These are phyloP conservation scores for Neodon shergylaensis DNA, from an alignment of 2,113 vertebrate genomes.

Conservation along the genomic window DNA sequence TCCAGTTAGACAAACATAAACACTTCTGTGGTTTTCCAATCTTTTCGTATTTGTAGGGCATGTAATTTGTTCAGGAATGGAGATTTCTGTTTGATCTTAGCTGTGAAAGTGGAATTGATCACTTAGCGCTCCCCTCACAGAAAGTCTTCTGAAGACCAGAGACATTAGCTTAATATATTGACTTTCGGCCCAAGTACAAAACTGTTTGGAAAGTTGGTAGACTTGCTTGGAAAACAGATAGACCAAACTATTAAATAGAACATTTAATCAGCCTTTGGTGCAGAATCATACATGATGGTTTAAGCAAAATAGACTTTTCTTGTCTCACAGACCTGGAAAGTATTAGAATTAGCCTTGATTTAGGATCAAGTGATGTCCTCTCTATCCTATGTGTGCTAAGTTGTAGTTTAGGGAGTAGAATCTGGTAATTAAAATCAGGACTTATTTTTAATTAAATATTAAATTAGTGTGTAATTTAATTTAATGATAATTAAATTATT, in stretches of 20 bases:
- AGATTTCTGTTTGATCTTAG: not conserved
- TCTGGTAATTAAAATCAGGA: not conserved
- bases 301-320: not conserved
- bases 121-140: not conserved
- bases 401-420: not conserved
- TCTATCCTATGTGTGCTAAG: not conserved
- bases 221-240: not conserved
- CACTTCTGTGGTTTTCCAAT: not conserved
- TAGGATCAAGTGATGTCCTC: not conserved
- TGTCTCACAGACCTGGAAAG: not conserved
- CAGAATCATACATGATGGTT: not conserved
- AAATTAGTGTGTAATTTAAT: not conserved
- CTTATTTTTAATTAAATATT: not conserved
- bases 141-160: not conserved
- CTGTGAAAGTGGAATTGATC: not conserved
- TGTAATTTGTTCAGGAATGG: not conserved
- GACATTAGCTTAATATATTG: not conserved
- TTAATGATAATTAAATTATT: not conserved
- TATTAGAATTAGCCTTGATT: not conserved
- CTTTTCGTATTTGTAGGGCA: not conserved
- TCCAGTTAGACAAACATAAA: not conserved
- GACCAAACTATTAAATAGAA: not conserved
- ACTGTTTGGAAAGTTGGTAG: not conserved
- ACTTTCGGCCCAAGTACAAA: not conserved
- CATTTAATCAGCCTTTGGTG: not conserved